These are phyloP conservation scores for Pyrocephalus nanus DNA, from an alignment of 2,797 vertebrate genomes.

Conservation along the genomic window DNA sequence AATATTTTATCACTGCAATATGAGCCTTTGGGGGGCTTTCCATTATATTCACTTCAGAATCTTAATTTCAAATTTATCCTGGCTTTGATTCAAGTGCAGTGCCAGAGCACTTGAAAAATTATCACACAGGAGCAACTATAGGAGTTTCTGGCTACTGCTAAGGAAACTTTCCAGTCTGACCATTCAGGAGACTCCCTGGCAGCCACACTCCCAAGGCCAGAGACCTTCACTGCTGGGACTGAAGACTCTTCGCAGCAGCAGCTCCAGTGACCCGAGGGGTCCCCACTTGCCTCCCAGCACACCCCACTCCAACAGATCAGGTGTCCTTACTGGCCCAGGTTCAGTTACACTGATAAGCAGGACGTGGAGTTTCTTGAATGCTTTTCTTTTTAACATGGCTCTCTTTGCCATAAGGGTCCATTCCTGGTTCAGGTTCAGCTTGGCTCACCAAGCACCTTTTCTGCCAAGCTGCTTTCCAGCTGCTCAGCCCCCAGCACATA, in stretches of 20 bases:
- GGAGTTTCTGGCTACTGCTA: not conserved
- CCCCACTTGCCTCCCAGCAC: not conserved
- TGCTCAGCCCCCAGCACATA: not conserved
- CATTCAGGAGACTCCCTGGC: not conserved
- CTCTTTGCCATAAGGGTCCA: not conserved
- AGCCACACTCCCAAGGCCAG: not conserved
- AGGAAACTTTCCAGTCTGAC: not conserved
- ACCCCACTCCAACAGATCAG: not conserved
- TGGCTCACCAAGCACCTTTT: not conserved
- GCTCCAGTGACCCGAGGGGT: not conserved
- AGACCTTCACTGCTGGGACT: not conserved
- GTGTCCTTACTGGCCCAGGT: not conserved
- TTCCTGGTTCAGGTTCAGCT: not conserved
- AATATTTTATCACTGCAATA: not conserved
- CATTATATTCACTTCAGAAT: not conserved
- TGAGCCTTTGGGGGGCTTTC: not conserved
- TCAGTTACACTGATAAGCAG: not conserved
- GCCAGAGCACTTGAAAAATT: not conserved
- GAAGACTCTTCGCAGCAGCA: not conserved
- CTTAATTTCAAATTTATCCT: not conserved
- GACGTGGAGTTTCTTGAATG: not conserved
- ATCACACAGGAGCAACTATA: not conserved
- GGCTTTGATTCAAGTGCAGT: not conserved
- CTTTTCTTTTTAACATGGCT: not conserved
- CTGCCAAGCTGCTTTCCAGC: not conserved